Conservation (phyloP, 1,140 invertebrate species). For the Limonius californicus region DNA sequence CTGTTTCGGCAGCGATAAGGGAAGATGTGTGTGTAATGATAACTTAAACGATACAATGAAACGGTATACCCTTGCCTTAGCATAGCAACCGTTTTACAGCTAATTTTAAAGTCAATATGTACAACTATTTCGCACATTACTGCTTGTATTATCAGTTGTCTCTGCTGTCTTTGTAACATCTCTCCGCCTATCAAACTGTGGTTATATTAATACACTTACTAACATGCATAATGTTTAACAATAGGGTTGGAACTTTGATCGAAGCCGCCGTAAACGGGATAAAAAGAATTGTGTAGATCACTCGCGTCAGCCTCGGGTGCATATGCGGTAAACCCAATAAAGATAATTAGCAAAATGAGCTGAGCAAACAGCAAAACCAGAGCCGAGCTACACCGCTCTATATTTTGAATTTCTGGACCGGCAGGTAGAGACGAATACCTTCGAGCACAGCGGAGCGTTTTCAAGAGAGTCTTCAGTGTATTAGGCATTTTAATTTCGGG, state of each 20-base stretch:
- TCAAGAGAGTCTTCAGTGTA: neutral
- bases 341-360: slow-evolving; percentile 22
- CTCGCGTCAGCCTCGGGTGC: slow-evolving; percentile 26
- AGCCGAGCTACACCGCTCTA: slow-evolving; percentile 14
- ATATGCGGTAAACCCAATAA: slow-evolving; percentile 26
- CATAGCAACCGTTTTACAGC: too few species aligned
- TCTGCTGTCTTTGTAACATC: too few species aligned
- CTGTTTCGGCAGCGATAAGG: too few species aligned
- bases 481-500: neutral
- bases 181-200: too few species aligned
- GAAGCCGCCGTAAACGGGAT: slow-evolving; percentile 30
- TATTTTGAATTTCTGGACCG: neutral
- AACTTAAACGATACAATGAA: too few species aligned
- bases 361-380: slow-evolving; percentile 26
- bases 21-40: too few species aligned
- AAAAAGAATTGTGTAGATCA: slow-evolving; percentile 28
- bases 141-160: too few species aligned
- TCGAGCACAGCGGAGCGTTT: too few species aligned
- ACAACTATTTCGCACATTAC: too few species aligned
- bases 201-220: too few species aligned
- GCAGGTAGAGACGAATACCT: neutral
- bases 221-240: neutral
- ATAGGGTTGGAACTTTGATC: slow-evolving; percentile 15
- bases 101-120: too few species aligned
- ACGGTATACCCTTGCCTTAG: too few species aligned